A percentile compares a stretch with the other conserved stretches of the same genome.
Evolutionary conservation across 2,113 vertebrate genomes (phyloP).

Genomic region (Typhlomys cinereus): DNA sequence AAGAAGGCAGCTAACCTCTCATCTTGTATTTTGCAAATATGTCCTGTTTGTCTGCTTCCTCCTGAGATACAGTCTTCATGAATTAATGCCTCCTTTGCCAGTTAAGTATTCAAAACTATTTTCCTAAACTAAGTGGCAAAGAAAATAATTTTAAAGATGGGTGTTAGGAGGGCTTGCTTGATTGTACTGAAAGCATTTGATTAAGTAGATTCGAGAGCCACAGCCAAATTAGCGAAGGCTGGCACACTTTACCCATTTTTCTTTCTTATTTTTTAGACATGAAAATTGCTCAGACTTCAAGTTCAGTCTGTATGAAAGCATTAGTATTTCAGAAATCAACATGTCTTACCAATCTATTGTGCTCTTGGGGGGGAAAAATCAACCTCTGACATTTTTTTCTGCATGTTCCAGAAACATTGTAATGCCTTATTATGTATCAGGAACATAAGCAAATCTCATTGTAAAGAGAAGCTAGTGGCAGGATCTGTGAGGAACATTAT

Average conservation of each 20-base stretch:
- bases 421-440: background rate
- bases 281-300: slow-evolving; percentile 17
- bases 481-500: slow-evolving; percentile 8
- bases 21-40: slow-evolving; percentile 17
- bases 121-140: slow-evolving; percentile 32
- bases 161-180: background rate
- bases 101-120: slow-evolving; percentile 18
- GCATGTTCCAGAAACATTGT: background rate
- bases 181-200: slow-evolving; percentile 19
- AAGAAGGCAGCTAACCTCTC: background rate
- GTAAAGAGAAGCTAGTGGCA: slow-evolving; percentile 15
- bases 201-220: slow-evolving; percentile 37
- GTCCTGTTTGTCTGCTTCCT: background rate
- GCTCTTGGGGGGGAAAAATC: background rate
- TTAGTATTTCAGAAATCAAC: background rate
- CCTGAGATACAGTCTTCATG: background rate
- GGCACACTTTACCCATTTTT: background rate
- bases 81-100: background rate
- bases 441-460: background rate
- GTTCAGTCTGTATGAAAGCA: slow-evolving; percentile 30
- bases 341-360: slow-evolving; percentile 28
- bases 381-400: slow-evolving; percentile 8
- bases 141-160: slow-evolving; percentile 24
- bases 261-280: background rate
- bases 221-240: background rate